Percentiles rank a stretch among this genome's conserved stretches.
These are phyloP conservation scores for Equus przewalskii DNA, from an alignment of 2,113 vertebrate genomes.

Conservation along the genomic window DNA sequence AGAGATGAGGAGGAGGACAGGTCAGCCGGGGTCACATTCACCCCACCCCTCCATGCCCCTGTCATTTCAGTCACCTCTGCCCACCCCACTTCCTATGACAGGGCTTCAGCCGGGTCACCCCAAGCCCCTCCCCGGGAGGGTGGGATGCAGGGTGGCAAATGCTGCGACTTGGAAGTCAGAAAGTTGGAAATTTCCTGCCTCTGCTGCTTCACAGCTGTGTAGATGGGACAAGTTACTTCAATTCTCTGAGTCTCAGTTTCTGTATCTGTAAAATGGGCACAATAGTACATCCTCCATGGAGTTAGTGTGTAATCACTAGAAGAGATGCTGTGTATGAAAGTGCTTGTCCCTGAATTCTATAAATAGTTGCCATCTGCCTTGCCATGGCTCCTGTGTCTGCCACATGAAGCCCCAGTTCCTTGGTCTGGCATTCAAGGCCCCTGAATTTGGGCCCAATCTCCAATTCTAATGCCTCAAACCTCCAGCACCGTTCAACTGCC, in stretches of 20 bases:
- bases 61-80: not conserved
- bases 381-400: not conserved
- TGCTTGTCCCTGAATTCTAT: not conserved
- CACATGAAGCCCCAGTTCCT: not conserved
- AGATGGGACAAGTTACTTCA: not conserved
- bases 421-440: not conserved
- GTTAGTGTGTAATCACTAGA: not conserved
- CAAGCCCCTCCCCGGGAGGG: accelerated
- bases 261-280: not conserved
- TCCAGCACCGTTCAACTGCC: not conserved
- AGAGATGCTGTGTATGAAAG: not conserved
- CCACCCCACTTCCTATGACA: accelerated
- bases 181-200: not conserved
- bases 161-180: not conserved
- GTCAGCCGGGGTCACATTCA: not conserved
- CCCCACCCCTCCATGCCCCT: not conserved
- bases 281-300: not conserved
- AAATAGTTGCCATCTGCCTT: not conserved
- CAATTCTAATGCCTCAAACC: not conserved
- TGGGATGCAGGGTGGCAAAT: too few relatives aligned
- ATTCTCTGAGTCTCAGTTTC: not conserved
- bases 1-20: not conserved
- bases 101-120: not conserved
- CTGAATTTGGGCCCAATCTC: not conserved
- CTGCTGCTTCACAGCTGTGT: not conserved